Evolutionary conservation across 2,113 vertebrate genomes (phyloP), one percentile per base, ranked within the genome.

Genomic region (Oxyruncus cristatus): DNA sequence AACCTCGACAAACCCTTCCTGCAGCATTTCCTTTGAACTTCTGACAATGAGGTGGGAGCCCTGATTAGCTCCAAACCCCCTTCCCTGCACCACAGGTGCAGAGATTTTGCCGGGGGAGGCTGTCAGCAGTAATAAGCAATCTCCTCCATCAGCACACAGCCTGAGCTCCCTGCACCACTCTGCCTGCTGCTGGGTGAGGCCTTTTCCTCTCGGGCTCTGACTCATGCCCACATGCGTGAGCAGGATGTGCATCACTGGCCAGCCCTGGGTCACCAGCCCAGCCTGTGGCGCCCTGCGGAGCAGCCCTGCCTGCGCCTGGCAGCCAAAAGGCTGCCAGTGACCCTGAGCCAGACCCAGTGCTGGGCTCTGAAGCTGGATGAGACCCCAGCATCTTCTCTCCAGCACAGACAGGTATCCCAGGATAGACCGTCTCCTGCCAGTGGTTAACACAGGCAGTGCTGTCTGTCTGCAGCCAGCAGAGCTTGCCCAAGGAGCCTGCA

Each of bases 211-310:
- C 8, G 2, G 83, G 91, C 83, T 92, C 89, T 97, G 96, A 97
- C 91, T 97, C 96, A 97, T 89, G 83, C 73, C 95, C 94, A 95
- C 93, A 93, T 96, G 96, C 27, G 10, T 91, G 96, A 86, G 91
- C 91, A 97, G 96, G 96, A 95, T 95, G 95, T 96, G 93, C 95
- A 91, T 95, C 96, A 96, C 24, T 6, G 95, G 86, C 95, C 80
- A 77, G 86, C 6, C 56, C 65, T 4, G 1, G 84, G 91, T 74
- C 91, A 86, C 53, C 82, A 71, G 81, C 88, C 75, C 53, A 2
- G 61, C 52, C 42, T 26, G 42, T 13, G 0, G 92, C 8, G 0
- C 84, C 42, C 50, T 7, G 23, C 1, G 0, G 63, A 83, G 47
- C 65, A 84, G 88, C 66, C 27, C 65, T 91, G 87, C 87, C 83